phyloP scores from a whole-genome alignment of 30 jellyfish, hydroid and myxozoan species.

The Pelagia noctiluca region DNA sequence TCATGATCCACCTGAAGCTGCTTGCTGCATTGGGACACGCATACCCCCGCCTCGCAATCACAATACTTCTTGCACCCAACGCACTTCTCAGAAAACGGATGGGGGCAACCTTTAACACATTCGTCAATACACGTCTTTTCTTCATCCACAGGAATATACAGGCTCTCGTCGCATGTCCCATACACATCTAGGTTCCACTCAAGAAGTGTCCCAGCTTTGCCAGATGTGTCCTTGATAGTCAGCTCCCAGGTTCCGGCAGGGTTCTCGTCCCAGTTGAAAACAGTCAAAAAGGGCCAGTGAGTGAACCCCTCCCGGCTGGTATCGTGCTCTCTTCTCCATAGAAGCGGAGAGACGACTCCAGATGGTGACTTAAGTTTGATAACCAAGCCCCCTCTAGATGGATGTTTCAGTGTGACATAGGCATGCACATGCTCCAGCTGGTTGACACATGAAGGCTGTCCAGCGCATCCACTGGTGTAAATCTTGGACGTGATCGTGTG shows the following conservation, averaged over 20 bases:
- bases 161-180: constrained; percentile 84
- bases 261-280: constrained; percentile 95
- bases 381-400: constrained; percentile 83
- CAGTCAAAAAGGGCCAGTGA: constrained; percentile 94
- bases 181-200: constrained; percentile 86
- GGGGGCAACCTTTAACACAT: constrained; percentile 89
- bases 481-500: constrained; percentile 59
- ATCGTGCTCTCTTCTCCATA: constrained; percentile 81
- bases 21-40: constrained; percentile 82
- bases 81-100: constrained; percentile 85
- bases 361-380: constrained; percentile 90
- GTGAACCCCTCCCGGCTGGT: constrained; percentile 77
- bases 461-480: constrained; percentile 83
- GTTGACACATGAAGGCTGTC: constrained; percentile 83
- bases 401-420: constrained; percentile 74
- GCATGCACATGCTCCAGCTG: constrained; percentile 95
- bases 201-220: constrained; percentile 68
- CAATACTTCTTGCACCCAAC: constrained; percentile 85
- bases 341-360: constrained; percentile 80
- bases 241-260: constrained; percentile 97
- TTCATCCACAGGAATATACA: constrained; percentile 77
- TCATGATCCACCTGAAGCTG: constrained; percentile 69
- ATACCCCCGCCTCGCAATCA: constrained; percentile 90
- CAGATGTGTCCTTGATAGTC: constrained; percentile 88
- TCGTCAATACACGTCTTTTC: constrained; percentile 81